Percentiles rank a stretch among this genome's conserved stretches.
Evolutionary conservation across 2,113 vertebrate species (phyloP).

Genomic region (Dinomys branickii): DNA sequence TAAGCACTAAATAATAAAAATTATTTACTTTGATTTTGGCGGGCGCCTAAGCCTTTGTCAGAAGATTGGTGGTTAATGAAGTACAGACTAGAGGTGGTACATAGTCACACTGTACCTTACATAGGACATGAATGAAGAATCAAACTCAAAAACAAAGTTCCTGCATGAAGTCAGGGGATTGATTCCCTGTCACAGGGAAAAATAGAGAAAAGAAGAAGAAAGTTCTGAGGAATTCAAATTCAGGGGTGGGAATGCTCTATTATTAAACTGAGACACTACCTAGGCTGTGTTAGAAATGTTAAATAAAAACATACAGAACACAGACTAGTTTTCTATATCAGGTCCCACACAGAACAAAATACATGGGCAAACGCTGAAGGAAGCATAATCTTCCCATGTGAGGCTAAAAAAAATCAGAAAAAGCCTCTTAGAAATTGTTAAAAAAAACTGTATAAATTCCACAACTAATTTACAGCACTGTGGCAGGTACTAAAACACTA

Average conservation of each 20-base stretch:
- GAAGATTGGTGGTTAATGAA: conserved; percentile 5
- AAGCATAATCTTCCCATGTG: background rate
- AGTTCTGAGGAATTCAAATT: background rate
- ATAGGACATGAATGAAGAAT: background rate
- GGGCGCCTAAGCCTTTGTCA: background rate
- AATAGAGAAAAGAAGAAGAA: background rate
- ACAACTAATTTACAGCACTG: background rate
- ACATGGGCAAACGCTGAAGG: background rate
- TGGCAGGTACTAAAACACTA: background rate
- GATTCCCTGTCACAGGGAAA: too few species aligned
- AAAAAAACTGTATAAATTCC: conserved; percentile 11
- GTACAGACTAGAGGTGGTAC: background rate
- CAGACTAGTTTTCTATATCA: background rate
- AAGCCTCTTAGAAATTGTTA: background rate
- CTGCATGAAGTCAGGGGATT: background rate
- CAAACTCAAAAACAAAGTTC: background rate
- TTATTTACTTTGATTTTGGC: conserved; percentile 1
- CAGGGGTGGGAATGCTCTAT: background rate
- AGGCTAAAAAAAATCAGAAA: background rate
- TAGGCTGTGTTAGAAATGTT: conserved; percentile 41
- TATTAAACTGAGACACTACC: background rate
- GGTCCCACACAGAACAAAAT: background rate
- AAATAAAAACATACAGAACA: background rate
- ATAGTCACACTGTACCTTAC: background rate
- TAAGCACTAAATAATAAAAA: conserved; percentile 15